Evolutionary conservation across 2,797 vertebrate genomes (phyloP).

Genomic region (Coregonus ussuriensis): DNA sequence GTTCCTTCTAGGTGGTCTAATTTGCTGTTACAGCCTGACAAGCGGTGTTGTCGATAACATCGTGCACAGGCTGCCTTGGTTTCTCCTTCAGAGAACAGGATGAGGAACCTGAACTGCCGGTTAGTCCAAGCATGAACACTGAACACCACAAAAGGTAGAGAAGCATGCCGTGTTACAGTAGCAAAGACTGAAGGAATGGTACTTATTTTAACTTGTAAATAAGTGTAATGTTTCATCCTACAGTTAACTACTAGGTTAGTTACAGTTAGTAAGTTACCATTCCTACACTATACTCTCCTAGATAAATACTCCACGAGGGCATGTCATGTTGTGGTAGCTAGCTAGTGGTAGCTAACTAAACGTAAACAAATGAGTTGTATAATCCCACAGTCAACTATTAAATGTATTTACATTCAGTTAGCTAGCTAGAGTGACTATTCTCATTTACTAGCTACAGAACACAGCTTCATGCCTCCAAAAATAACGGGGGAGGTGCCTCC

Average conservation of each 20-base stretch:
- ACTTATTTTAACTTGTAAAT: too few relatives aligned
- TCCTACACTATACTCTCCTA: too few relatives aligned
- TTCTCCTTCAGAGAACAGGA: neutral
- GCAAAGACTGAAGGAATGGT: too few relatives aligned
- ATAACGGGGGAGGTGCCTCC: neutral
- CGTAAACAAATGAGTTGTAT: too few relatives aligned
- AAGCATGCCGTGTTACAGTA: too few relatives aligned
- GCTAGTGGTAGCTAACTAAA: too few relatives aligned
- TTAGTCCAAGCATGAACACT: neutral
- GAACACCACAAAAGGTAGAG: neutral
- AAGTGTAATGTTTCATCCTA: too few relatives aligned
- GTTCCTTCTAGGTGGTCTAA: neutral
- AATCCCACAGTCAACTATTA: neutral
- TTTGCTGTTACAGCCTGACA: neutral
- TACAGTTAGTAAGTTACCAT: too few relatives aligned
- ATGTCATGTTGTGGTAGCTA: too few relatives aligned
- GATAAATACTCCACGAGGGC: too few relatives aligned
- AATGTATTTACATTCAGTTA: neutral
- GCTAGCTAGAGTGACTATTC: neutral
- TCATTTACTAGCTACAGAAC: neutral
- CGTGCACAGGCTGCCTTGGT: neutral
- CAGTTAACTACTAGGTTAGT: too few relatives aligned
- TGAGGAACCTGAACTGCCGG: neutral
- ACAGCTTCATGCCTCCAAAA: too few relatives aligned
- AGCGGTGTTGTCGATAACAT: neutral